Evolutionary conservation across 2,113 vertebrate species (phyloP).

Genomic region (Mormyrus lacerda): DNA sequence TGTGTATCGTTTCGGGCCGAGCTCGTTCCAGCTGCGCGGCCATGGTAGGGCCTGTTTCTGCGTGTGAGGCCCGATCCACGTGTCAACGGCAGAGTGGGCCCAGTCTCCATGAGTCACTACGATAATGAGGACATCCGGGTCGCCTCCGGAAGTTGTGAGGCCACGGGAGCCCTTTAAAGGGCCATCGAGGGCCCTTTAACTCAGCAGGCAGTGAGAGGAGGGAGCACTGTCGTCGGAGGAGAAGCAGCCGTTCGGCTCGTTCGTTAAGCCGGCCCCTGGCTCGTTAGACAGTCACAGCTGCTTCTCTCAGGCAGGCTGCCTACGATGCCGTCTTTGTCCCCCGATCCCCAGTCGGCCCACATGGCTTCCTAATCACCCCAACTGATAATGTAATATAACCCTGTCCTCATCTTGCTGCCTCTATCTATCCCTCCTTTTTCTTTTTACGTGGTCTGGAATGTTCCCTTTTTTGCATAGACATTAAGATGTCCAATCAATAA

Average conservation of each 20-base stretch:
- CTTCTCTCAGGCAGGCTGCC: not conserved
- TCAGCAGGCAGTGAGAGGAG: not conserved
- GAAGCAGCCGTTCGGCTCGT: not conserved
- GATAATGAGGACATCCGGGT: not conserved
- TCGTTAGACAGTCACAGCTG: not conserved
- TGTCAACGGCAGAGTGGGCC: not conserved
- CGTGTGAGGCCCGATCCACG: not conserved
- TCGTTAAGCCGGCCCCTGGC: not conserved
- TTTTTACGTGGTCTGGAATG: not conserved
- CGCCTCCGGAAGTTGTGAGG: not conserved
- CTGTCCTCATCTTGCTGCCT: not conserved
- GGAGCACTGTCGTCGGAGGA: not conserved
- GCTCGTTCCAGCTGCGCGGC: not conserved
- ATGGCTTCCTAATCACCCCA: slow-evolving; percentile 1
- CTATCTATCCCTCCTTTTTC: not conserved
- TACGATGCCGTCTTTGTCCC: not conserved
- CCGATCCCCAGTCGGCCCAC: not conserved
- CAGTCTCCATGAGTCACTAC: not conserved
- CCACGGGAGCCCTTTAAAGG: too few relatives aligned
- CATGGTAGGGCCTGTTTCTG: not conserved
- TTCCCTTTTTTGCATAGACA: not conserved
- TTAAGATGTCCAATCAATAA: not conserved
- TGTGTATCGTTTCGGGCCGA: not conserved
- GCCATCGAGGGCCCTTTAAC: not conserved
- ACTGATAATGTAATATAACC: not conserved